Evolutionary conservation across 2,888 invertebrate species (phyloP).

Genomic region (Idaea biselata): DNA sequence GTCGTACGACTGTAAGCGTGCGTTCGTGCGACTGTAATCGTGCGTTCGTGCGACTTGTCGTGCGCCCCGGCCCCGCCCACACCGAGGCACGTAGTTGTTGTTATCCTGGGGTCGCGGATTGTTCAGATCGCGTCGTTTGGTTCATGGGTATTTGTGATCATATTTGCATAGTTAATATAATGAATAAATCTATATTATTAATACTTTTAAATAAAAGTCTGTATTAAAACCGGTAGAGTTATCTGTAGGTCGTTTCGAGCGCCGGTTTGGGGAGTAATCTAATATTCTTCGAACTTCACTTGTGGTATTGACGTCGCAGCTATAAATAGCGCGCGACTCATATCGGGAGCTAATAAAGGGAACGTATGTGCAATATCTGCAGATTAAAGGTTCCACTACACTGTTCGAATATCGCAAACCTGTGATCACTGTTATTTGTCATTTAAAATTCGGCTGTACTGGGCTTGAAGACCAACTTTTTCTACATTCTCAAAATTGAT

Average conservation of each 20-base stretch:
- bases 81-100: slow-evolving; percentile 60
- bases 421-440: background rate
- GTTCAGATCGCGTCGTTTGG: slow-evolving; percentile 70
- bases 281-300: slow-evolving; percentile 23
- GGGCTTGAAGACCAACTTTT: no score
- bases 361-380: slow-evolving; percentile 23
- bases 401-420: background rate
- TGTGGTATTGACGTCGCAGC: slow-evolving; percentile 30
- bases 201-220: slow-evolving; percentile 55
- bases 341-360: slow-evolving; percentile 48
- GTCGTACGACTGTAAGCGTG: slow-evolving; percentile 19
- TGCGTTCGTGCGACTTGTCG: slow-evolving; percentile 8
- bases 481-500: no score
- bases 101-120: slow-evolving; percentile 57
- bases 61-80: slow-evolving; percentile 24
- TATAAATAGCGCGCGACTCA: slow-evolving; percentile 56
- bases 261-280: slow-evolving; percentile 26
- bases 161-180: slow-evolving; percentile 74
- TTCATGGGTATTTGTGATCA: slow-evolving; percentile 77
- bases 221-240: slow-evolving; percentile 59
- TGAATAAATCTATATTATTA: slow-evolving; percentile 68
- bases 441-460: no score
- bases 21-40: slow-evolving; percentile 32
- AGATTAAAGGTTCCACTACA: background rate
- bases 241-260: slow-evolving; percentile 44